Conservation (phyloP, 2,797 vertebrate genomes). For the Cirrhinus molitorella region DNA sequence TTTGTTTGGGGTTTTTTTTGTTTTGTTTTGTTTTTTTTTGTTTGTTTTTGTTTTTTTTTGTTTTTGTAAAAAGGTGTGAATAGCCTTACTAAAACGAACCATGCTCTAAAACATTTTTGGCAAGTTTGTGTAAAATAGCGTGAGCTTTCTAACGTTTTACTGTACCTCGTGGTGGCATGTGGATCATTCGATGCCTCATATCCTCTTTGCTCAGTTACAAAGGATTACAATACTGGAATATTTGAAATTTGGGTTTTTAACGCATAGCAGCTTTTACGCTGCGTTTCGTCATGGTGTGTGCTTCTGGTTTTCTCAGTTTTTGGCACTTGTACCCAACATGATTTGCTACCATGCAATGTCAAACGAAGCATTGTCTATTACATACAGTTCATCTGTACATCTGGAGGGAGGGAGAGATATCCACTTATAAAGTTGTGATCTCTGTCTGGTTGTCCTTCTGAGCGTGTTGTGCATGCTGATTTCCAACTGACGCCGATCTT, state of each 20-base stretch:
- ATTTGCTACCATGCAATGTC: slow-evolving; percentile 88
- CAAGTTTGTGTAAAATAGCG: slow-evolving; percentile 44
- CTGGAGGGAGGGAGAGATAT: slow-evolving; percentile 58
- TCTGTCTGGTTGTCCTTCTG: slow-evolving; percentile 96
- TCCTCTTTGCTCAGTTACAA: slow-evolving; percentile 64
- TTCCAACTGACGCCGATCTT: slow-evolving; percentile 87
- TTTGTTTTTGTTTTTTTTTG: no score
- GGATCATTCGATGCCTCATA: slow-evolving; percentile 60
- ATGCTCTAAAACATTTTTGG: slow-evolving; percentile 71
- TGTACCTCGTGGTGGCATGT: slow-evolving; percentile 68
- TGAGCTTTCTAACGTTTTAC: slow-evolving; percentile 70
- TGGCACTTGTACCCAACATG: slow-evolving; percentile 78
- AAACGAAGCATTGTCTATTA: slow-evolving; percentile 82
- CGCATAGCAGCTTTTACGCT: slow-evolving; percentile 78
- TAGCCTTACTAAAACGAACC: slow-evolving; percentile 70
- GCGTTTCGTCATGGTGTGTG: slow-evolving; percentile 66
- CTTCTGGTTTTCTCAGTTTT: slow-evolving; percentile 65
- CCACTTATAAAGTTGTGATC: slow-evolving; percentile 92
- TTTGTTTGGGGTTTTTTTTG: no score
- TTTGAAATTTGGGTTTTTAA: slow-evolving; percentile 70
- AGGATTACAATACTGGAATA: slow-evolving; percentile 73
- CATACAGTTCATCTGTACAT: slow-evolving; percentile 80
- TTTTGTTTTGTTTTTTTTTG: no score
- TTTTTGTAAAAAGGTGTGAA: slow-evolving; percentile 56
- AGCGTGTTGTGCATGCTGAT: slow-evolving; percentile 88